A percentile compares a stretch with the other conserved stretches of the same genome.
Conservation (phyloP, 2,888 invertebrate genomes). For the Hylaea fasciaria region DNA sequence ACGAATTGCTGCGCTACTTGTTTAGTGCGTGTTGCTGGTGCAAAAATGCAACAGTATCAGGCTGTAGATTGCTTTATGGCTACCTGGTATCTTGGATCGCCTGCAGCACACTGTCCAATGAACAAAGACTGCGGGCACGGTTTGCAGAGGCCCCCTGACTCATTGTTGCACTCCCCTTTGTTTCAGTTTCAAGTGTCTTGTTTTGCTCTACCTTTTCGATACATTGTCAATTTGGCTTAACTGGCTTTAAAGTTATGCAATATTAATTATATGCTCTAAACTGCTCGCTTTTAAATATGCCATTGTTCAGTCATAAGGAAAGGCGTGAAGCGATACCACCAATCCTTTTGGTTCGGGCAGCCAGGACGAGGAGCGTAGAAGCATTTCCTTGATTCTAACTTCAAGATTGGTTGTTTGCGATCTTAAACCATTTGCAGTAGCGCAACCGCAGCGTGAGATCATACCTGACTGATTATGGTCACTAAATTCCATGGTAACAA, state of each 20-base stretch:
- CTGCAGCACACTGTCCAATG: constrained; percentile 27
- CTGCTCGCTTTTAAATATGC: constrained; percentile 25
- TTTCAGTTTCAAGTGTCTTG: constrained; percentile 19
- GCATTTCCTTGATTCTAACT: constrained; percentile 53
- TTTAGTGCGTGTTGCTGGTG: constrained; percentile 32
- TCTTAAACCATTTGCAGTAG: constrained; percentile 24
- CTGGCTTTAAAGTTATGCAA: constrained; percentile 15
- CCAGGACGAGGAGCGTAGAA: constrained; percentile 52
- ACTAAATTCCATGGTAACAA: constrained; percentile 31
- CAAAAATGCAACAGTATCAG: constrained; percentile 49
- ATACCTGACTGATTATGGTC: constrained; percentile 25
- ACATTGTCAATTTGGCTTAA: constrained; percentile 17
- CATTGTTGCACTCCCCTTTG: constrained; percentile 39
- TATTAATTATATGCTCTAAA: not conserved
- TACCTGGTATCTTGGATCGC: constrained; percentile 71
- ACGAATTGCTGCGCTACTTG: constrained; percentile 33
- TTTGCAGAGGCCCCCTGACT: constrained; percentile 16
- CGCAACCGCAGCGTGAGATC: constrained; percentile 32
- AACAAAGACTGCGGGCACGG: constrained; percentile 31
- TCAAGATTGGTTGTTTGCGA: constrained; percentile 35
- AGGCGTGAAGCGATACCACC: constrained; percentile 59
- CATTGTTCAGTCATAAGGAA: constrained; percentile 42
- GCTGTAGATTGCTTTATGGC: constrained; percentile 74
- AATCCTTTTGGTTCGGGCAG: constrained; percentile 58
- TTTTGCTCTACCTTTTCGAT: constrained; percentile 8